These are phyloP conservation scores for Catocala nupta DNA, from an alignment of 2,888 invertebrate species.

Conservation along the genomic window DNA sequence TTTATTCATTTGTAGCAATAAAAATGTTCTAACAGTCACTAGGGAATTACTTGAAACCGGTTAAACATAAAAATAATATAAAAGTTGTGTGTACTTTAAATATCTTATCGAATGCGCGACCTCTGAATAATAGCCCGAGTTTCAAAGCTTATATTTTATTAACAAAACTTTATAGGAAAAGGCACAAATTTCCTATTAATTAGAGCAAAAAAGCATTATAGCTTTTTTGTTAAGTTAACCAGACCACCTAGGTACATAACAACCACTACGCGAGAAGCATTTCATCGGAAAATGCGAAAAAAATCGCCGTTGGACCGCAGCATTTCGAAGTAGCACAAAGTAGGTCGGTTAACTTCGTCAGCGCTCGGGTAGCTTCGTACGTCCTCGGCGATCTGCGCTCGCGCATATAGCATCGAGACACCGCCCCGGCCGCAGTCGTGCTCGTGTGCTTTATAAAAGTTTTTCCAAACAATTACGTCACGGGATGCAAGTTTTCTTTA, in stretches of 20 bases:
- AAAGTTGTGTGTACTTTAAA: slow-evolving; percentile 3
- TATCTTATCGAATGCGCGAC: slow-evolving; percentile 33
- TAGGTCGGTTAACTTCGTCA: slow-evolving; percentile 80
- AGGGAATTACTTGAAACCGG: slow-evolving; percentile 28
- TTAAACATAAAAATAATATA: slow-evolving; percentile 24
- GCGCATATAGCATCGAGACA: slow-evolving; percentile 77
- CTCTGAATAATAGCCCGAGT: slow-evolving; percentile 22
- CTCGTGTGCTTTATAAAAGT: slow-evolving; percentile 58
- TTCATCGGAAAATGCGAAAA: slow-evolving; percentile 85
- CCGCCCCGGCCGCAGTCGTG: slow-evolving; percentile 75
- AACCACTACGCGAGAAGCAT: slow-evolving; percentile 62
- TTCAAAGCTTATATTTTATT: slow-evolving; percentile 2
- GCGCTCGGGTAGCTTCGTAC: slow-evolving; percentile 69
- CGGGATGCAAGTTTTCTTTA: slow-evolving; percentile 71
- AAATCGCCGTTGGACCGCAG: slow-evolving; percentile 77
- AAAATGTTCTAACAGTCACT: slow-evolving; percentile 11
- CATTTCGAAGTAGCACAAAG: slow-evolving; percentile 81
- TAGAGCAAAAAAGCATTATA: slow-evolving; percentile 30
- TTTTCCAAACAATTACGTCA: slow-evolving; percentile 69
- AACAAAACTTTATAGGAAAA: slow-evolving; percentile 10
- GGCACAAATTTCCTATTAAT: slow-evolving; percentile 23
- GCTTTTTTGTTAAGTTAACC: slow-evolving; percentile 62
- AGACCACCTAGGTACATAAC: slow-evolving; percentile 53
- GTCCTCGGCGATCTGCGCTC: slow-evolving; percentile 66
- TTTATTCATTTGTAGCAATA: neutral